Evolutionary conservation across 2,888 invertebrate species (phyloP), one percentile per base, ranked within the genome.

Genomic region (Lobophora halterata): DNA sequence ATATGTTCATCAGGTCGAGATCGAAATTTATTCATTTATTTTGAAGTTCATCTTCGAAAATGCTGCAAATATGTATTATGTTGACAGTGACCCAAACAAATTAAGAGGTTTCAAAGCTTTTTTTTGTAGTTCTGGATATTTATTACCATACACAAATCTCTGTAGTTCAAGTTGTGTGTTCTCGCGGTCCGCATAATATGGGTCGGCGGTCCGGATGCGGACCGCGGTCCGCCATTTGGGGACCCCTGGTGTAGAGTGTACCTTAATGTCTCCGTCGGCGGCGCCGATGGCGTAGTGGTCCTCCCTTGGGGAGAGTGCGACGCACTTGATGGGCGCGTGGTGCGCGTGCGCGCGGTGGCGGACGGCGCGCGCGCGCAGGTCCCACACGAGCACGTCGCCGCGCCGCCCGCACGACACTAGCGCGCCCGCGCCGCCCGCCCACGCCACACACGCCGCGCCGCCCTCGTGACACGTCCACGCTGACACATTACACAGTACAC

Each of bases 271-370:
- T 4, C 97, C 97, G 81, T 97, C 96, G 9, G 95, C 95, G 29
- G 95, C 94, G 7, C 99, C 99, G 29, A 98, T 97, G 9, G 97
- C 97, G 83, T 98, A 98, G 83, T 95, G 94, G 80, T 99, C 98
- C 83, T 98, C 98, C 39, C 94, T 91, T 0, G 97, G 97, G 88
- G 99, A 97, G 27, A 98, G 91, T 29, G 97, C 95, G 56, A 99
- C 90, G 76, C 97, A 97, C 88, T 97, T 97, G 61, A 99, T 95
- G 40, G 97, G 93, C 55, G 93, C 94, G 70, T 98, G 97, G 76
- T 98, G 98, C 45, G 98, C 99, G 88, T 89, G 73, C 55, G 80
- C 95, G 65, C 95, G 91, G 78, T 97, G 95, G 1, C 96, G 90
- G 35, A 97, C 90, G 34, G 93, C 92, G 55, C 98, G 92, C 76